Conservation (phyloP, 2,113 vertebrate genomes). For the Hypomesus transpacificus region DNA sequence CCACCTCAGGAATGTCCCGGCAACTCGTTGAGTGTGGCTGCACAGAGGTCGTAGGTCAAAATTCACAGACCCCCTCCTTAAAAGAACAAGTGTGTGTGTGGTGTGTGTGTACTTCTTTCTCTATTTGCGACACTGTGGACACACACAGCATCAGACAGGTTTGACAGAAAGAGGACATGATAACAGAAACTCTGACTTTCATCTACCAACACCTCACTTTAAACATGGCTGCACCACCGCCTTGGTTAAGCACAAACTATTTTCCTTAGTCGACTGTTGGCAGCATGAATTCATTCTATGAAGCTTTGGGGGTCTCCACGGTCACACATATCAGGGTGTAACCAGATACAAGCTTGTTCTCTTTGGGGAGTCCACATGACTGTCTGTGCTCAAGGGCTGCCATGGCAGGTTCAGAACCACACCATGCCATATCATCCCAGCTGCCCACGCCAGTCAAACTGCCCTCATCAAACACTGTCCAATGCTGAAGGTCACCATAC, state of each 20-base stretch:
- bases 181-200: constrained; percentile 39
- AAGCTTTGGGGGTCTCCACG: not conserved
- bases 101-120: constrained; percentile 3
- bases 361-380: constrained; percentile 14
- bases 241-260: too few species aligned
- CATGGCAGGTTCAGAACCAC: constrained; percentile 35
- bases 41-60: constrained; percentile 31
- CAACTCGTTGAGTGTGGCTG: constrained; percentile 4
- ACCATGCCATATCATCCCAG: constrained; percentile 39
- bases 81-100: constrained; percentile 3
- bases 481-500: constrained; percentile 21
- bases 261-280: too few species aligned
- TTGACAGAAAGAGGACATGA: constrained; percentile 52
- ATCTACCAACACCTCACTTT: constrained; percentile 11
- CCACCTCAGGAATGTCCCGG: constrained; percentile 21
- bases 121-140: constrained; percentile 19
- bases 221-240: not conserved
- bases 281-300: too few species aligned
- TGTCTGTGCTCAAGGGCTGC: constrained; percentile 48
- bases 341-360: constrained; percentile 28
- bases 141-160: constrained; percentile 38
- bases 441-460: constrained; percentile 56
- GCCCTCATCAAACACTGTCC: constrained; percentile 39
- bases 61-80: constrained; percentile 30
- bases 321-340: constrained; percentile 50